These are phyloP conservation scores for Plebejus argus DNA, from an alignment of 2,888 invertebrate species.

Conservation along the genomic window DNA sequence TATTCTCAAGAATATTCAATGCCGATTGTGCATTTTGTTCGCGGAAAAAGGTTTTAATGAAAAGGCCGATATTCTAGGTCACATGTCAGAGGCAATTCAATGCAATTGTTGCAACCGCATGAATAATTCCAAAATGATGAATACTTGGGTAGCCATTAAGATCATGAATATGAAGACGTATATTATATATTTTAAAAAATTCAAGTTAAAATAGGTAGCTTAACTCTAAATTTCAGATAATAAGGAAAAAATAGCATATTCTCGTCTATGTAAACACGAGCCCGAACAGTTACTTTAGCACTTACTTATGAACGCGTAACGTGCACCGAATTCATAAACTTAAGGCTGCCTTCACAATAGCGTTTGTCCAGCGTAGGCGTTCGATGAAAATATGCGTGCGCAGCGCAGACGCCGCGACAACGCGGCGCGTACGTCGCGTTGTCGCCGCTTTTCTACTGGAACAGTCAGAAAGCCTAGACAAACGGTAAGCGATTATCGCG, in stretches of 20 bases:
- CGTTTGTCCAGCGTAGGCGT: no score
- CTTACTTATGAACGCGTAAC: not conserved
- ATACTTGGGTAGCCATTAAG: not conserved
- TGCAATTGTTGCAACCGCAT: not conserved
- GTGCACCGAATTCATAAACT: no score
- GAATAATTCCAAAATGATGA: not conserved
- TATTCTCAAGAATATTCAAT: conserved; percentile 59
- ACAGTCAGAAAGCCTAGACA: no score
- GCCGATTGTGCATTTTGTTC: conserved; percentile 46
- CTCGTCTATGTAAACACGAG: no score
- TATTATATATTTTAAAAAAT: no score
- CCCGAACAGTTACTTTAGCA: not conserved
- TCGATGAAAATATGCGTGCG: no score
- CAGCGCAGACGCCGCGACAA: no score
- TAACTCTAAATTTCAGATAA: not conserved
- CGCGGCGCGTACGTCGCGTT: no score
- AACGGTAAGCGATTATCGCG: no score
- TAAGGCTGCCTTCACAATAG: no score
- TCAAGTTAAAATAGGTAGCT: not conserved
- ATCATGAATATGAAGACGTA: no score
- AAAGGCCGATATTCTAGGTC: conserved; percentile 31
- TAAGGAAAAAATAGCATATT: not conserved
- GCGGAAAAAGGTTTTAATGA: conserved; percentile 29
- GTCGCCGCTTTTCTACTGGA: no score
- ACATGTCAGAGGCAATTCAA: conserved; percentile 19